phyloP scores from a whole-genome alignment of 1,140 invertebrate species.

The Macrostomum lignano region DNA sequence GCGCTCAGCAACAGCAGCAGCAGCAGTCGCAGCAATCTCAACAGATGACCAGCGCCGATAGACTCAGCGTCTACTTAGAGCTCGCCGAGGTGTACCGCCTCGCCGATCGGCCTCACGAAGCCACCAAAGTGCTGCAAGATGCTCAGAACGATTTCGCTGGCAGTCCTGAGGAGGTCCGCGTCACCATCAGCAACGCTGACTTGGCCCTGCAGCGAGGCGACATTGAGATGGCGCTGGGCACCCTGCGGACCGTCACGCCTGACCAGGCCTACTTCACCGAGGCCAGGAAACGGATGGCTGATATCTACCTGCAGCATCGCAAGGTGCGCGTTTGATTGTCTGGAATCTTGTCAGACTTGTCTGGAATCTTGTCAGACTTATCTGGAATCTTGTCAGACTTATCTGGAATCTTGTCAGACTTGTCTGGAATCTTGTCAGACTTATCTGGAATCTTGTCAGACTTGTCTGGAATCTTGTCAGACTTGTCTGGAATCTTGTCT shows the following conservation, averaged over 20 bases:
- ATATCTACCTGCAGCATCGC: slow-evolving; percentile 56
- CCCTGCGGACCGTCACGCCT: slow-evolving; percentile 43
- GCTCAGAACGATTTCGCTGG: slow-evolving; percentile 45
- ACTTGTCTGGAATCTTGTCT: too few species aligned
- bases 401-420: too few species aligned
- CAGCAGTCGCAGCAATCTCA: slow-evolving; percentile 12
- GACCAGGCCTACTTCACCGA: slow-evolving; percentile 50
- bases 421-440: too few species aligned
- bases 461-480: too few species aligned
- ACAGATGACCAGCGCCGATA: slow-evolving; percentile 41
- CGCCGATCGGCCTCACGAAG: slow-evolving; percentile 38
- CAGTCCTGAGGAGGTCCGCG: slow-evolving; percentile 49
- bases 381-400: too few species aligned
- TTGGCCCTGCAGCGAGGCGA: slow-evolving; percentile 48
- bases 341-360: too few species aligned
- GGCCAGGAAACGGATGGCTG: slow-evolving; percentile 59
- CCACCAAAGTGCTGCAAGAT: slow-evolving; percentile 47
- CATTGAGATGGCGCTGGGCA: slow-evolving; percentile 44
- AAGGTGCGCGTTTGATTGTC: too few species aligned
- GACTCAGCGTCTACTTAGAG: slow-evolving; percentile 56
- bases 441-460: too few species aligned
- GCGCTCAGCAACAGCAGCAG: slow-evolving; percentile 11
- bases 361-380: too few species aligned
- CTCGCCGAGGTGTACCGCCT: slow-evolving; percentile 45
- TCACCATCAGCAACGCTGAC: slow-evolving; percentile 54